Percentiles rank a stretch among this genome's conserved stretches.
phyloP scores from a whole-genome alignment of 1,140 invertebrate species.

The Scaptomyza graminum region DNA sequence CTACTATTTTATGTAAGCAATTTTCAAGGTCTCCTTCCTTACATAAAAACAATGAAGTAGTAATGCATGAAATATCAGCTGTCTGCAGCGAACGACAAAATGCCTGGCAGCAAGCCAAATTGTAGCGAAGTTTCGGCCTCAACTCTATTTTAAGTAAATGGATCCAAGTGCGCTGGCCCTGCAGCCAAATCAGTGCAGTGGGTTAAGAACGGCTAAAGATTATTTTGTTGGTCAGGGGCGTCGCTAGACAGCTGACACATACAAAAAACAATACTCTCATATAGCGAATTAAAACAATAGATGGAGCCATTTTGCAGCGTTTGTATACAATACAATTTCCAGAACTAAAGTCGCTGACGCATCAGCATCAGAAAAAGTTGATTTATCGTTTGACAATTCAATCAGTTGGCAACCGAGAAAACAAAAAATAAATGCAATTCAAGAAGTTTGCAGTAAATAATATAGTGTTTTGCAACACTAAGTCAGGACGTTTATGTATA shows the following conservation, averaged over 20 bases:
- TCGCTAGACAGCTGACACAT: constrained; percentile 2
- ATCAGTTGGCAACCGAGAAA: constrained; percentile 1
- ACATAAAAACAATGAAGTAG: constrained; percentile 51
- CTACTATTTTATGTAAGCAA: constrained; percentile 64
- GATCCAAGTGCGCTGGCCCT: constrained; percentile 31
- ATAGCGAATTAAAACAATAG: neutral
- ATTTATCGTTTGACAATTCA: constrained; percentile 23
- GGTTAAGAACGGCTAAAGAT: constrained; percentile 8
- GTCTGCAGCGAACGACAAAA: constrained; percentile 8
- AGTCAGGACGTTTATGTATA: constrained; percentile 2
- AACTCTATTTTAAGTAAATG: constrained; percentile 30
- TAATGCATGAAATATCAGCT: neutral
- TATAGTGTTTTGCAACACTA: constrained; percentile 2
- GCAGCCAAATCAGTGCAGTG: constrained; percentile 30
- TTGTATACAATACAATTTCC: constrained; percentile 14
- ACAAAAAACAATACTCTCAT: neutral
- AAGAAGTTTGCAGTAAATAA: neutral
- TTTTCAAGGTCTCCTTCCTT: constrained; percentile 69
- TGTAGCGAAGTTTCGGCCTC: constrained; percentile 38
- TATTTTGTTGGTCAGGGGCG: neutral
- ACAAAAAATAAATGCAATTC: neutral
- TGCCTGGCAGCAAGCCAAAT: constrained; percentile 11
- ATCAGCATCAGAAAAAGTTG: constrained; percentile 8
- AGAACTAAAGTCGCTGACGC: constrained; percentile 22
- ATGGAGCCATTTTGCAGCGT: neutral